phyloP scores from a whole-genome alignment of 2,113 vertebrate species.

The Sisor rabdophorus region DNA sequence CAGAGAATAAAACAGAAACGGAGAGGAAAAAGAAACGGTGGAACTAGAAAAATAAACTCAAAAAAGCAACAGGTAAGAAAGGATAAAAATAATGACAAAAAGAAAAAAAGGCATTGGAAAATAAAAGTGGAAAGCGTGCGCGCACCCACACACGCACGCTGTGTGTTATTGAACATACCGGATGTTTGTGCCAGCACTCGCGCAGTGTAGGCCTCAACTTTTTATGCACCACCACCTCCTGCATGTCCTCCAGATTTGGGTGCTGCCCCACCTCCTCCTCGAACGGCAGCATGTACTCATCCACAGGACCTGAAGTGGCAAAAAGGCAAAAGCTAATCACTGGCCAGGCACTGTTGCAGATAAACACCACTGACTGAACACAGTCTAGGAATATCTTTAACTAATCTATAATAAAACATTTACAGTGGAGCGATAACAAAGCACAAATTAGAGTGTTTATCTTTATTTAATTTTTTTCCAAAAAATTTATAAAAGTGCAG shows the following conservation, averaged over 20 bases:
- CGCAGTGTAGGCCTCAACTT: constrained; percentile 91
- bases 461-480: too few relatives aligned
- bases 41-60: too few relatives aligned
- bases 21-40: too few relatives aligned
- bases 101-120: not conserved
- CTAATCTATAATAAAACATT: too few relatives aligned
- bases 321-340: not conserved
- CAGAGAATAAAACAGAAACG: too few relatives aligned
- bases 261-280: constrained; percentile 86
- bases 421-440: too few relatives aligned
- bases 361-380: too few relatives aligned
- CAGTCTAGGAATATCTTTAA: too few relatives aligned
- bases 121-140: not conserved
- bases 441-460: too few relatives aligned
- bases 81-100: not conserved
- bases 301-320: constrained; percentile 72
- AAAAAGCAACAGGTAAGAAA: too few relatives aligned
- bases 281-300: constrained; percentile 84
- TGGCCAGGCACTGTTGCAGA: not conserved
- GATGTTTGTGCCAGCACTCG: constrained; percentile 97
- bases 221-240: constrained; percentile 98
- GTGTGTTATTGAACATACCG: constrained; percentile 69
- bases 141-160: not conserved
- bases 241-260: constrained; percentile 97
- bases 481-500: too few relatives aligned